Conservation (phyloP, 2,888 invertebrate genomes). For the Dasysyrphus albostriatus region DNA sequence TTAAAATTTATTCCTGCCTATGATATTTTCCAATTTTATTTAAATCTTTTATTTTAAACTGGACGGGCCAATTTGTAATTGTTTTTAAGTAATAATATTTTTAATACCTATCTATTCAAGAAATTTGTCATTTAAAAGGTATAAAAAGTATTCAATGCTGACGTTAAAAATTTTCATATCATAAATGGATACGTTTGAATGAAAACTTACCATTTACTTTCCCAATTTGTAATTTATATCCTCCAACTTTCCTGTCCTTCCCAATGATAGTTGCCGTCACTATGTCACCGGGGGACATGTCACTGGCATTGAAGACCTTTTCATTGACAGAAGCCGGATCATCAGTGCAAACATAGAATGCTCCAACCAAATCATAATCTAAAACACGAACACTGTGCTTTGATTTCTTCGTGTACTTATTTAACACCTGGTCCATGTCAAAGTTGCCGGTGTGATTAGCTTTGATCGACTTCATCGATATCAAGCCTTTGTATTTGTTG, state of each 20-base stretch:
- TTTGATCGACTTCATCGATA: conserved; percentile 81
- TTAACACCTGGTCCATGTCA: conserved; percentile 82
- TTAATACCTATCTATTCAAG: too few species aligned
- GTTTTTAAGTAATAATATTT: too few species aligned
- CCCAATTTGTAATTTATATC: conserved; percentile 85
- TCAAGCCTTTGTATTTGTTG: conserved; percentile 80
- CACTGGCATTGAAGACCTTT: conserved; percentile 85
- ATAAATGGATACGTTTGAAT: too few species aligned
- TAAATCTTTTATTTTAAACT: too few species aligned
- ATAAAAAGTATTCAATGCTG: too few species aligned
- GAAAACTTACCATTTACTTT: conserved; percentile 84
- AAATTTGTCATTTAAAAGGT: too few species aligned
- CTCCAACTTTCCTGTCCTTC: conserved; percentile 84
- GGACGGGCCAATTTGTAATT: too few species aligned
- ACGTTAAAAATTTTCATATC: too few species aligned
- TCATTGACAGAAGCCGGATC: conserved; percentile 86
- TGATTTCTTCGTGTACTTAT: conserved; percentile 82
- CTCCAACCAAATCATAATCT: conserved; percentile 88
- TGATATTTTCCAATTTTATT: too few species aligned
- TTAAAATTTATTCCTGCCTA: too few species aligned
- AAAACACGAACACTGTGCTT: conserved; percentile 86
- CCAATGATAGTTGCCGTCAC: conserved; percentile 85
- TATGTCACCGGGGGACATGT: conserved; percentile 85
- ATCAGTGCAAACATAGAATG: conserved; percentile 88
- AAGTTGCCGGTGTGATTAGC: conserved; percentile 81